A percentile compares a stretch with the other conserved stretches of the same genome.
phyloP scores from a whole-genome alignment of 2,888 invertebrate genomes.

The Boloria selene region DNA sequence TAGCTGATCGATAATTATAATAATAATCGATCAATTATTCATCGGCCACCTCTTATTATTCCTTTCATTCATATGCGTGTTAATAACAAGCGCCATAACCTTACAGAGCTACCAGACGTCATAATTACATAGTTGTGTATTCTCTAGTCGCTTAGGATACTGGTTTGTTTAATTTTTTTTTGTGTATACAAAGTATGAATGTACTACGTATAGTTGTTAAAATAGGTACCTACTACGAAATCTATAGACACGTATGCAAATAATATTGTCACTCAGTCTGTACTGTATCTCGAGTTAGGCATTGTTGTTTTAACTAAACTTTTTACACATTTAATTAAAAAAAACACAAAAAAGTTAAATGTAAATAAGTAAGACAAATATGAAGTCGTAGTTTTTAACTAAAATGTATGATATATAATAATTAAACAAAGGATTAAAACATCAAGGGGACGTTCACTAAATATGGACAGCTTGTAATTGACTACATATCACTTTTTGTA shows the following conservation, averaged over 20 bases:
- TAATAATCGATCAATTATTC: conserved; percentile 20
- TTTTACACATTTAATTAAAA: too few species aligned
- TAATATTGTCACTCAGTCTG: too few species aligned
- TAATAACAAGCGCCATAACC: conserved; percentile 31
- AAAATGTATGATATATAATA: neutral
- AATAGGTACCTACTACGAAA: too few species aligned
- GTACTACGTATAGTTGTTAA: too few species aligned
- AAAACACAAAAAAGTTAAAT: too few species aligned
- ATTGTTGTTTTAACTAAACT: too few species aligned
- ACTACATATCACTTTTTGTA: conserved; percentile 11
- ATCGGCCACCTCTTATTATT: conserved; percentile 24
- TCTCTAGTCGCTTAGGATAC: conserved; percentile 11
- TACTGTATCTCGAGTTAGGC: too few species aligned
- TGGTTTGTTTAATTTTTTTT: neutral
- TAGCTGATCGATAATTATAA: conserved; percentile 2
- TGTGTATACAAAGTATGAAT: neutral
- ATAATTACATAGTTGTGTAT: conserved; percentile 25
- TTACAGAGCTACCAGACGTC: conserved; percentile 23
- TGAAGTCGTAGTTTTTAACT: neutral
- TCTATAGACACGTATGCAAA: too few species aligned
- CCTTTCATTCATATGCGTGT: conserved; percentile 24
- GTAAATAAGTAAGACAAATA: neutral
- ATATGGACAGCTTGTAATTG: conserved; percentile 20
- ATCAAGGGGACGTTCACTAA: conserved; percentile 14
- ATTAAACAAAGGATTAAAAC: conserved; percentile 21